Evolutionary conservation across 2,113 vertebrate species (phyloP).

Genomic region (Eudyptes chrysolophus): DNA sequence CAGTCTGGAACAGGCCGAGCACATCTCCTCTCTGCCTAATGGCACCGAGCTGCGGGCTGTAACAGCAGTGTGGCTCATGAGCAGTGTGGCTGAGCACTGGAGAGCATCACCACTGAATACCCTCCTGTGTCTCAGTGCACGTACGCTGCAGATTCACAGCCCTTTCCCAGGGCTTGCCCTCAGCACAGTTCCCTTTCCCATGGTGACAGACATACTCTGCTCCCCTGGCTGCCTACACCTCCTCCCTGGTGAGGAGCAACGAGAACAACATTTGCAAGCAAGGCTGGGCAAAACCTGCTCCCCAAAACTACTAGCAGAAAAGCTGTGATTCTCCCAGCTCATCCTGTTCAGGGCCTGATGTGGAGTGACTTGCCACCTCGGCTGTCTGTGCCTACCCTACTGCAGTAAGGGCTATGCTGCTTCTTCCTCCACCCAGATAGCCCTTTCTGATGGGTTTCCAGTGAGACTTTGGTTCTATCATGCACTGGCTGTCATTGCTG

Average conservation of each 20-base stretch:
- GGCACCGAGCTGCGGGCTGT: background rate
- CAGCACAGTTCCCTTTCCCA: background rate
- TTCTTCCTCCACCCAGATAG: background rate
- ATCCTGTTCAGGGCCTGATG: background rate
- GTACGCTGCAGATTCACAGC: background rate
- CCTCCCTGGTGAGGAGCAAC: background rate
- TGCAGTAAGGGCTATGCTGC: background rate
- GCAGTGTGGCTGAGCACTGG: background rate
- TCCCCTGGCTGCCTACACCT: background rate
- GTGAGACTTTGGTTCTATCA: background rate
- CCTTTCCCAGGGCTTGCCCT: background rate
- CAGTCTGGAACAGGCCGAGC: background rate
- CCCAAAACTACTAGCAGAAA: background rate
- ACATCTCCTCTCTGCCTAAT: background rate
- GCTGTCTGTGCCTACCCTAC: background rate
- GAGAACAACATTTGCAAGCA: background rate
- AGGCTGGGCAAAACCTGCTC: background rate
- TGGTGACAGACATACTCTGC: background rate
- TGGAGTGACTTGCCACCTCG: fast-evolving
- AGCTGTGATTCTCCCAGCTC: background rate
- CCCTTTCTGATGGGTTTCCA: background rate
- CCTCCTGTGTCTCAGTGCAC: background rate
- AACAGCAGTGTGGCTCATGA: background rate
- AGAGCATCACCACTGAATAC: background rate
- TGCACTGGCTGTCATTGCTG: background rate